Base-by-base conservation (phyloP, 2,888 invertebrate genomes). In the Pyrgus malvae region DNA sequence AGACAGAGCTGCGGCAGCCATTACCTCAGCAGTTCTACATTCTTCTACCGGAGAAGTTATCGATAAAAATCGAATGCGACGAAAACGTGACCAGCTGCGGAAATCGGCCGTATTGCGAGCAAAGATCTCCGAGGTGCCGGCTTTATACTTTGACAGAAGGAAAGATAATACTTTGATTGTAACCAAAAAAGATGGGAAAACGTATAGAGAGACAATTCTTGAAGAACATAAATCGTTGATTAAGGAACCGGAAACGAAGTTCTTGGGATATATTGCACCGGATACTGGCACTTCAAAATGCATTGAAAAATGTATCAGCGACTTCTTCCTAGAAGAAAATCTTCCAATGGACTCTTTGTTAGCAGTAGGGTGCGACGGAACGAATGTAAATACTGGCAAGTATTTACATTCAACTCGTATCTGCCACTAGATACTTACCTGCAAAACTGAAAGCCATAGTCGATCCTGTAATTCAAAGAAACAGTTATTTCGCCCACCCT, bases 141-240 rank as follows among this genome's bases (percentile, higher is more conserved):
- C 63, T 21, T 56, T 65, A 45, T 58, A 58, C 42, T 58, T 58
- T 44, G 58, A 55, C 33, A 51, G 58, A n/a, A 51, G 51, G 35
- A 59, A 61, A 31, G 58, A 55, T 27, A 40, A 45, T 41, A 61
- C 58, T 12, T 29, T 53, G 11, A 49, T 33, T 12, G 55, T 57
- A 21, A 42, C 44, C 16, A 50, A 56, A 31, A 56, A 55, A 58
- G 55, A 42, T 23, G 25, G 11, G 6, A 48, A 56, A 17, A 17
- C 16, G 7, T n/a, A n/a, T n/a, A 3, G 7, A 17, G n/a, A 1
- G 1, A 17, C 9, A 3, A 1, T 2, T 3, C 7, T 35, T 35
- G 35, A 35, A 9, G 35, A 35, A 6, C 35, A 35, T 7, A 35
- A 16, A 2, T 35, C 35, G 14, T 16, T 35, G 2, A 38, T 38